Evolutionary conservation across 2,797 vertebrate genomes (phyloP), one percentile per base, ranked within the genome.

Genomic region (Vipera ursinii): DNA sequence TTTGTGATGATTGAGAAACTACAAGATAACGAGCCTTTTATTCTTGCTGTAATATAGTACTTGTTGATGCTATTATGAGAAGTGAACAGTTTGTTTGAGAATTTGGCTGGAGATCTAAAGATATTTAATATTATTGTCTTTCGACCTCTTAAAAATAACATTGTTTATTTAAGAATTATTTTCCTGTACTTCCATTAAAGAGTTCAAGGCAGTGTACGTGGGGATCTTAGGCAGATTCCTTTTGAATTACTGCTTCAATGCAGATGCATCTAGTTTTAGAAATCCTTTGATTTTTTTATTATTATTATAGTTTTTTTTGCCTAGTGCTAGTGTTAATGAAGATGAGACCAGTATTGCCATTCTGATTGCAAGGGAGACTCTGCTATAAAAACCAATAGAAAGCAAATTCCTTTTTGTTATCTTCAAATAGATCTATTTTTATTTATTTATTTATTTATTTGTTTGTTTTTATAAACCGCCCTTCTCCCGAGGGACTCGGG

Each of bases 11-110:
- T 55, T 86, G 51, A 53, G 53, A 55, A 55, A 28, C 51, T 26
- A 53, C 51, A 53, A 28, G 85, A 55, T 28, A 24, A 51, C 17
- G 14, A 6, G 6, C 1, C 6, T 56, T 28, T 56, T n/a, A n/a
- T n/a, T 56, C 53, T 28, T 56, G 28, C 51, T 56, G 26, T n/a
- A 38, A 65, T 17, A 20, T 28, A n/a, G n/a, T 65, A 20, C 51
- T 38, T 61, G n/a, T 63, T 89, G 48, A 24, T 88, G 26, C 38
- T 60, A 48, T 61, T 92, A 48, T 61, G 38, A 48, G 65, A 89
- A 92, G 28, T 88, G 61, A 78, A 82, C 69, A 82, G 12, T 24
- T 92, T 82, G 60, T 82, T 89, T 89, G 88, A 92, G 57, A 89
- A 61, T 38, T 85, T 85, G 69, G 57, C 48, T 51, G 53, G 69